phyloP scores from a whole-genome alignment of 2,113 vertebrate species.

The Rhinoderma darwinii region DNA sequence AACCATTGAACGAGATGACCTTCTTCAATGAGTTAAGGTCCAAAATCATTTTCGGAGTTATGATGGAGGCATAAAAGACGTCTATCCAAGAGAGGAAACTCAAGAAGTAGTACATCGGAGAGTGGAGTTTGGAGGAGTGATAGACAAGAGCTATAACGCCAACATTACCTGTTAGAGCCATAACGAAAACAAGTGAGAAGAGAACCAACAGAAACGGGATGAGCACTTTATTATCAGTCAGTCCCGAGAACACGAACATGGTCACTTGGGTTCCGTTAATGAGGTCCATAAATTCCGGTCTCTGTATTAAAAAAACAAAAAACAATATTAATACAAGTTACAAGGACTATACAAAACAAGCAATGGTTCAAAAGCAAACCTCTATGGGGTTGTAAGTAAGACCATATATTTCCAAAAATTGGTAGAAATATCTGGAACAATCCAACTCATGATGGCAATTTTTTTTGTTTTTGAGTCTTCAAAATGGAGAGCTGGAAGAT shows the following conservation, averaged over 20 bases:
- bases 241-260: not conserved
- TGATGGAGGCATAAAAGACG: slow-evolving; percentile 33
- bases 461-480: too few species aligned
- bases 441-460: too few species aligned
- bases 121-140: not conserved
- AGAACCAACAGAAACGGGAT: not conserved
- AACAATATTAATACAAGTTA: not conserved
- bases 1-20: slow-evolving; percentile 25
- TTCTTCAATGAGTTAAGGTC: not conserved
- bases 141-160: not conserved
- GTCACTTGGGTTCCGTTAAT: not conserved
- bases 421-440: too few species aligned
- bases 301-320: not conserved
- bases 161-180: not conserved
- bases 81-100: slow-evolving; percentile 36
- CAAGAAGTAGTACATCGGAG: slow-evolving; percentile 47
- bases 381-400: too few species aligned
- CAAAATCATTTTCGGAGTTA: slow-evolving; percentile 29
- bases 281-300: not conserved
- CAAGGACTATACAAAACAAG: not conserved
- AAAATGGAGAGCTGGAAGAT: too few species aligned
- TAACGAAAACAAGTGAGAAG: not conserved
- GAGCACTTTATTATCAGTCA: not conserved
- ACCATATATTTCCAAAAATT: too few species aligned
- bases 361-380: too few species aligned